Evolutionary conservation across 2,113 vertebrate species (phyloP), one percentile per base, ranked within the genome.

Genomic region (Chelonoidis abingdonii): DNA sequence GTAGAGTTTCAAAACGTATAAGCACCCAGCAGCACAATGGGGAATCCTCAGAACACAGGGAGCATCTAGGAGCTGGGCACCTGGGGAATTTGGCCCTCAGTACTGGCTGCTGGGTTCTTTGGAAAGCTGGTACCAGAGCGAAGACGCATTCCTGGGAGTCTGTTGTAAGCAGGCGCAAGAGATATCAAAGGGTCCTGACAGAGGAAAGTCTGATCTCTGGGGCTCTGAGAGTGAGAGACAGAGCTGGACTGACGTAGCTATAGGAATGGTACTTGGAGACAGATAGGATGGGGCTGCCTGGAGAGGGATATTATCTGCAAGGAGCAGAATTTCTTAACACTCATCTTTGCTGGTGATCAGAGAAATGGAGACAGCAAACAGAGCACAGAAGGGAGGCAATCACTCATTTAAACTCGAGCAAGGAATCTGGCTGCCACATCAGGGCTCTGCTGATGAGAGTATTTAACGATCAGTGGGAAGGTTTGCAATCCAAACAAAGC

Each of bases 371-470:
- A 84, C 94, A 95, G 82, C 96, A 96, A 95, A 92, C 87, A 49
- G 88, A 88, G 93, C 91, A 12, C 96, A 86, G 95, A 91, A 94
- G 95, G 95, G 91, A 84, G 84, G 93, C 95, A 93, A 83, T 86
- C 94, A 92, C 76, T 93, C 76, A 1, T 90, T 94, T 50, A 93
- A 94, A 93, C 75, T 86, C 2, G 84, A 57, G 88, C 1, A 0
- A 94, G 69, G 82, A 81, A 87, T 83, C 90, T 76, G 90, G 35
- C 89, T 94, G 92, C 93, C 85, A 85, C 86, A 85, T 94, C 90
- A 29, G 90, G 57, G 76, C 89, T 89, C 54, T 89, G 78, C 90
- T 76, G 89, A 85, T 16, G 57, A 91, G 86, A 27, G 10, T 12
- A 19, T 90, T 96, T 90, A 80, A 89, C 90, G 94, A 69, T 1